Conservation (phyloP, 2,888 invertebrate species). For the Eilema caniola region DNA sequence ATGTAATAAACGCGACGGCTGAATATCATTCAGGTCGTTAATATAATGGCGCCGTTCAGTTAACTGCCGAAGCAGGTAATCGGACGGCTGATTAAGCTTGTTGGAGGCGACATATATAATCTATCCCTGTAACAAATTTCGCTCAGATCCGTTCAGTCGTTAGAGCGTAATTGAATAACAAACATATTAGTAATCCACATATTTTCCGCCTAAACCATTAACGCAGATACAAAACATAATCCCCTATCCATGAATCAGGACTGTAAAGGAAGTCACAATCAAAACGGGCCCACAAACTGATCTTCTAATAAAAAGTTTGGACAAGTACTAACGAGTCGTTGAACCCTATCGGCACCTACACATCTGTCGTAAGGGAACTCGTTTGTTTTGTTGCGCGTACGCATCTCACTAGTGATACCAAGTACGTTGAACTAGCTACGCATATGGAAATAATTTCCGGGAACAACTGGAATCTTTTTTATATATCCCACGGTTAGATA, state of each 20-base stretch:
- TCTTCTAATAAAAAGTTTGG: constrained; percentile 49
- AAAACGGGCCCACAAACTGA: constrained; percentile 44
- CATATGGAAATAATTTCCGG: constrained; percentile 48
- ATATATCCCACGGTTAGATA: neutral
- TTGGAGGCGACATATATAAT: too few relatives aligned
- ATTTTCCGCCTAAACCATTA: neutral
- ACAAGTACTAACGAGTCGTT: constrained; percentile 37
- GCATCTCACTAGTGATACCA: constrained; percentile 55
- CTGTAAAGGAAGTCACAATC: constrained; percentile 44
- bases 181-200: too few relatives aligned
- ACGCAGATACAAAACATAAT: constrained; percentile 12
- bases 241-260: constrained; percentile 26
- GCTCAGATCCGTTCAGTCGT: too few relatives aligned
- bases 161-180: too few relatives aligned
- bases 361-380: constrained; percentile 55
- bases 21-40: too few relatives aligned
- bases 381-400: constrained; percentile 55
- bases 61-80: too few relatives aligned
- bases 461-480: constrained; percentile 27
- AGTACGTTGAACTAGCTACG: constrained; percentile 55
- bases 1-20: too few relatives aligned
- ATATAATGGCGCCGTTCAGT: too few relatives aligned
- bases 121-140: too few relatives aligned
- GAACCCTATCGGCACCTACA: constrained; percentile 50
- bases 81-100: too few relatives aligned